Conservation (phyloP, 2,113 vertebrate species). For the Cheilinus undulatus region DNA sequence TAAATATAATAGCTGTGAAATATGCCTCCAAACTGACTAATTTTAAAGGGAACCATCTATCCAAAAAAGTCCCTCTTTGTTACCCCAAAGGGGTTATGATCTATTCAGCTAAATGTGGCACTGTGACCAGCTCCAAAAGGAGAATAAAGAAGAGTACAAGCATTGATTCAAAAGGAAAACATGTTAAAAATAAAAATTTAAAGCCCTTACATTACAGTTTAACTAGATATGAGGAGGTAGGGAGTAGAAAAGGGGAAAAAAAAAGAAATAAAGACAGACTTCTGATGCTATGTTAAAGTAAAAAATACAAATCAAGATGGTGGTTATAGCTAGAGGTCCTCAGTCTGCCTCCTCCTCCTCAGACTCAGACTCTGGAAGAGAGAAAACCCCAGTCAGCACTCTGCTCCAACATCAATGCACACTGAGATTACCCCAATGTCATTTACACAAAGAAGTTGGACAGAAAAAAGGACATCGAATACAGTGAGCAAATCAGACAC, state of each 20-base stretch:
- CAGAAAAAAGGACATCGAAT: not conserved
- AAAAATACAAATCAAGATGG: slow-evolving; percentile 50
- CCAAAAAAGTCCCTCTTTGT: slow-evolving; percentile 10
- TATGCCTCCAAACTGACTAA: slow-evolving; percentile 23
- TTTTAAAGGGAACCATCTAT: slow-evolving; percentile 47
- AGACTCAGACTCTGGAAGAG: slow-evolving; percentile 91
- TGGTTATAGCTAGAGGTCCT: slow-evolving; percentile 77
- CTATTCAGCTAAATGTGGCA: slow-evolving; percentile 51
- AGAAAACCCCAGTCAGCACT: slow-evolving; percentile 8
- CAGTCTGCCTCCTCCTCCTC: slow-evolving; percentile 96
- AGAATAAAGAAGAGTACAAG: slow-evolving; percentile 47
- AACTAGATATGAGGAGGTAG: slow-evolving; percentile 85
- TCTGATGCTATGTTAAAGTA: slow-evolving; percentile 48
- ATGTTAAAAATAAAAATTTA: slow-evolving; percentile 48
- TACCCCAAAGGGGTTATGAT: slow-evolving; percentile 30
- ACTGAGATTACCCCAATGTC: not conserved
- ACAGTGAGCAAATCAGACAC: not conserved
- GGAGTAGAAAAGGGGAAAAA: slow-evolving; percentile 86
- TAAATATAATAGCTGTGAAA: slow-evolving; percentile 48
- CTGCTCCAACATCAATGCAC: not conserved
- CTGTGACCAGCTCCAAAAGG: slow-evolving; percentile 29
- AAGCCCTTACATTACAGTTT: slow-evolving; percentile 70
- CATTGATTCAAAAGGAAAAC: slow-evolving; percentile 39
- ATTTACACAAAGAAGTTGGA: not conserved
- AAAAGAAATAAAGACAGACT: slow-evolving; percentile 77